Base-by-base conservation (phyloP, 2,113 vertebrate species). In the Puntigrus tetrazona region DNA sequence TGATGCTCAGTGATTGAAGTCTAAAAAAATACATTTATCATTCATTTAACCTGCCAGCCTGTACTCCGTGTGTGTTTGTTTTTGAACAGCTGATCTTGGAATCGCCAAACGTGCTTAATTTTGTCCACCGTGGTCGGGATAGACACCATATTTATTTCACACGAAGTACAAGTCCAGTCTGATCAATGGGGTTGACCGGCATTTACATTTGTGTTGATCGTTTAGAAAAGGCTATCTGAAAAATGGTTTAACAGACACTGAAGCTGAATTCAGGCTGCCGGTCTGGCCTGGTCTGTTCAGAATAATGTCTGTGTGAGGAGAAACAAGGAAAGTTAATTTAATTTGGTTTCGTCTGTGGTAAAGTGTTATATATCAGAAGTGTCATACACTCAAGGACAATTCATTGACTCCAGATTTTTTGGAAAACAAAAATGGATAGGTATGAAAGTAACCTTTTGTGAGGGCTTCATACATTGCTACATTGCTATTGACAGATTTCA, bases 1-100 rank as follows among this genome's bases (percentile, higher is more conserved):
- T 85, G 82, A 78, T 84, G 84, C 79, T 86, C 83, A 81, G 76
- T 81, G 77, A 83, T 67, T 47, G 77, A 61, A 34, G 25, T 83
- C 52, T 8, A n/a, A 79, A 25, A 63, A 47, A 84, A 88, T 86
- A 88, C 87, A 88, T 86, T 77, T 86, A 86, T 81, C 83, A 70
- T 86, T 84, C 84, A 78, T 65, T 84, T 75, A 63, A 86, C 84
- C 72, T 67, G 8, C 31, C 50, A 63, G 43, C 29, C 36, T 27
- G 81, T 86, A 31, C 85, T 72, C 16, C 52, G 74, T 69, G 43
- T 55, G 38, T 81, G 9, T 50, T 4, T 38, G 36, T 38, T 38
- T 50, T 50, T 75, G 36, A 27, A 2, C n/a, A 7, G 27, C 36
- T 81, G 22, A 57, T 36, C 5, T 57, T 55, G 20, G 31, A 47